These are phyloP conservation scores for Zaprionus kolodkinae DNA, from an alignment of 1,140 invertebrate species.

Conservation along the genomic window DNA sequence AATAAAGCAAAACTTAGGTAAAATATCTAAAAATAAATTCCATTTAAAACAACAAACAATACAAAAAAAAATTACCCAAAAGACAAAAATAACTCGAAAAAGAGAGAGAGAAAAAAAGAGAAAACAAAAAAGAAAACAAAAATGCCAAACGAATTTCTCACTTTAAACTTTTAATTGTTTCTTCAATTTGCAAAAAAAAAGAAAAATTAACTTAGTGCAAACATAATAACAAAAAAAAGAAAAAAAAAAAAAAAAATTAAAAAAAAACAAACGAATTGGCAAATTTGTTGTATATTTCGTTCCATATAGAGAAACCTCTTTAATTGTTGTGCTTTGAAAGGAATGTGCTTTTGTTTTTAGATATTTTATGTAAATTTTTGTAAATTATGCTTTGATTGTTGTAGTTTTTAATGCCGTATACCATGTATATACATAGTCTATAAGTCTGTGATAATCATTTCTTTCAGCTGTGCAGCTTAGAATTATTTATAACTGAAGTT, in stretches of 20 bases:
- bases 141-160: conserved; percentile 55
- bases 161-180: conserved; percentile 44
- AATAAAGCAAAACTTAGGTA: conserved; percentile 81
- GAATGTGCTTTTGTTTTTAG: conserved; percentile 81
- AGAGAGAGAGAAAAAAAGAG: conserved; percentile 23
- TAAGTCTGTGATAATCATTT: neutral
- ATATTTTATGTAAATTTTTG: conserved; percentile 79
- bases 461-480: neutral
- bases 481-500: too few species aligned
- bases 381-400: conserved; percentile 72
- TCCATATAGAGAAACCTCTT: conserved; percentile 45
- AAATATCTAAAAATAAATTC: conserved; percentile 83
- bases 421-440: neutral
- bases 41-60: conserved; percentile 65
- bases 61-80: conserved; percentile 30
- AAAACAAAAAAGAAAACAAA: neutral
- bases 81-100: conserved; percentile 25
- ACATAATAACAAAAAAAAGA: neutral
- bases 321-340: conserved; percentile 78
- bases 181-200: conserved; percentile 34
- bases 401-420: conserved; percentile 15
- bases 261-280: conserved; percentile 47
- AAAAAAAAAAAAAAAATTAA: conserved; percentile 22
- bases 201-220: neutral
- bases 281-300: conserved; percentile 51